Percentiles rank a stretch among this genome's conserved stretches.
Evolutionary conservation across 2,888 invertebrate species (phyloP).

Genomic region (Schizotus pectinicornis): DNA sequence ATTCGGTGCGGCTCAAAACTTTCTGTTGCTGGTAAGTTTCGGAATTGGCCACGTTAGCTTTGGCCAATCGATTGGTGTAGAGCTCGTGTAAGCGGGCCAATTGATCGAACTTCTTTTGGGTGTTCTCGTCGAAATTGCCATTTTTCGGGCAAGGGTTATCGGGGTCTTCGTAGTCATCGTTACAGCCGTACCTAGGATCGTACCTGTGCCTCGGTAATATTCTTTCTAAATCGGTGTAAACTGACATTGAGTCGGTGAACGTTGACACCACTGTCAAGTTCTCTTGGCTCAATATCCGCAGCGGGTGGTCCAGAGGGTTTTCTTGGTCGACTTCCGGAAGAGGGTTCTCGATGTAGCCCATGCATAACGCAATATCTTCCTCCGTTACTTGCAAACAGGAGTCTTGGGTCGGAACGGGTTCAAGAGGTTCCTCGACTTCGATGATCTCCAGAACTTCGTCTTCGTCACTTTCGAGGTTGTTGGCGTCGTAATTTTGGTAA

Average conservation of each 20-base stretch:
- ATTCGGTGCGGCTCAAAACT: conserved; percentile 71
- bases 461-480: conserved; percentile 61
- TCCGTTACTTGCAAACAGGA: conserved; percentile 90
- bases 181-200: conserved; percentile 64
- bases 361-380: conserved; percentile 88
- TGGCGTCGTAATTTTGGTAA: conserved; percentile 61
- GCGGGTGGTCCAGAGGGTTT: conserved; percentile 78
- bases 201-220: conserved; percentile 69
- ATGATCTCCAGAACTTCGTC: conserved; percentile 81
- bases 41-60: conserved; percentile 73
- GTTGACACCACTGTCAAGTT: conserved; percentile 90
- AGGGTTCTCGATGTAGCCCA: conserved; percentile 74
- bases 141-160: conserved; percentile 53
- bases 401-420: conserved; percentile 86
- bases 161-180: conserved; percentile 62
- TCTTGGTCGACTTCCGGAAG: conserved; percentile 76
- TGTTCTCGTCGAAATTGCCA: conserved; percentile 52
- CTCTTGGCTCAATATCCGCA: conserved; percentile 88
- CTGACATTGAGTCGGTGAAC: conserved; percentile 77
- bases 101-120: conserved; percentile 75
- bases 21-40: conserved; percentile 64
- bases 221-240: conserved; percentile 71
- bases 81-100: conserved; percentile 81
- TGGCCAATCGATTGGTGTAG: conserved; percentile 78
- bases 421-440: conserved; percentile 79